Percentiles rank a stretch among this genome's conserved stretches.
Evolutionary conservation across 2,888 invertebrate genomes (phyloP).

Genomic region (Microchrysa polita): DNA sequence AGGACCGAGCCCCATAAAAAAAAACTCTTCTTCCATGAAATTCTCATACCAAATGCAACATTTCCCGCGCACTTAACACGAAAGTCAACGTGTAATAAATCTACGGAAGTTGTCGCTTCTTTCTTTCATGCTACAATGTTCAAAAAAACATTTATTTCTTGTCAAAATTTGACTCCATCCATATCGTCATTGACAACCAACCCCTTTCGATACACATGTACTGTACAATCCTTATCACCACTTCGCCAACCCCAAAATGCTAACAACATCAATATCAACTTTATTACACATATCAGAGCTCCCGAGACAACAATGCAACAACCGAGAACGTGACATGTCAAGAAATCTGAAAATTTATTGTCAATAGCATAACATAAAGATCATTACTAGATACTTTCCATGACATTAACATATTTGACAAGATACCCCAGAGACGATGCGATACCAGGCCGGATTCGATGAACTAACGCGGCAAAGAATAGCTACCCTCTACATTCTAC

Average conservation of each 20-base stretch:
- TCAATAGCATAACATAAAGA: constrained; percentile 43
- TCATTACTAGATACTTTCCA: constrained; percentile 44
- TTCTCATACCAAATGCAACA: too few species aligned
- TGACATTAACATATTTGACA: constrained; percentile 43
- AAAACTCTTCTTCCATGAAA: too few species aligned
- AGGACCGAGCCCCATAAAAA: too few species aligned
- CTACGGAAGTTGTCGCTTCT: too few species aligned
- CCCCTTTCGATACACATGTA: too few species aligned
- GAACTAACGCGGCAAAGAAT: background rate
- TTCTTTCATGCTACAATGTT: too few species aligned
- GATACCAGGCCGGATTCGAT: too few species aligned
- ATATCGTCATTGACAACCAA: too few species aligned
- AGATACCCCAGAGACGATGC: constrained; percentile 4
- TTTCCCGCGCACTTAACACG: too few species aligned
- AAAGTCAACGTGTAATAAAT: too few species aligned
- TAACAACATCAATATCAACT: constrained; percentile 11
- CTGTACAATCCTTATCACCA: constrained; percentile 1
- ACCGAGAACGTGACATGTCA: constrained; percentile 43
- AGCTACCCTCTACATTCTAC: background rate
- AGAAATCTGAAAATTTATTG: constrained; percentile 44
- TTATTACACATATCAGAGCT: constrained; percentile 12
- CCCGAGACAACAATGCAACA: constrained; percentile 32
- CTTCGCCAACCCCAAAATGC: background rate
- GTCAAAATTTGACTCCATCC: too few species aligned
- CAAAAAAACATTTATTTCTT: too few species aligned